Evolutionary conservation across 2,888 invertebrate species (phyloP), one percentile per base, ranked within the genome.

Genomic region (Leucophenga montana): DNA sequence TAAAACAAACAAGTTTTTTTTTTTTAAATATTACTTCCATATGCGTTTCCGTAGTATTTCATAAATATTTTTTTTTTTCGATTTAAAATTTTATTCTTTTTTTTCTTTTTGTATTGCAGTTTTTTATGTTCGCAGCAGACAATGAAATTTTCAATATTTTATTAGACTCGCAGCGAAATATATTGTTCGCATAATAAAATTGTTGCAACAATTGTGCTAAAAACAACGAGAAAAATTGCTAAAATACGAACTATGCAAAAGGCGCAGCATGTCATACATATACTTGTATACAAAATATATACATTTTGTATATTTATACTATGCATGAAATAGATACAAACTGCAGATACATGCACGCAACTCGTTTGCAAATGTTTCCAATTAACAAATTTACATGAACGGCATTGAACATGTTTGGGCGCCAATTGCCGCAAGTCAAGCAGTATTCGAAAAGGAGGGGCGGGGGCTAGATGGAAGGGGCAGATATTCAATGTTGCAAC

Each of bases 151-250:
- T 27, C 46, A 22, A 64, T 71, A 79, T 83, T 84, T 84, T 79
- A 83, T 79, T 81, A 70, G 77, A 81, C 70, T 75, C 77, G 81
- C 69, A 69, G 65, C 76, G 70, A 67, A 72, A 77, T 31, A 50
- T 50, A 27, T 83, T 83, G 77, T 76, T 67, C 79, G 82, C 73
- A 81, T 72, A 81, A 79, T 81, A 84, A 83, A n/a, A 84, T 84
- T 73, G 74, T 16, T 13, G 66, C 73, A 75, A 66, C 67, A 76
- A 72, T 72, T 71, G 68, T 39, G 39, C 39, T 18, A 50, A 50
- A n/a, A 50, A 50, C 16, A 50, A 8, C 50, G 6, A 50, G 13
- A 14, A 50, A 50, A 50, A 50, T 50, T 27, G 48, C 3, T n/a
- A n/a, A n/a, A 57, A 59, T 53, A 22, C 2, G 9, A n/a, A 66